A percentile compares a stretch with the other conserved stretches of the same genome.
phyloP scores from a whole-genome alignment of 2,888 invertebrate species.

The Oegoconia quadripuncta region DNA sequence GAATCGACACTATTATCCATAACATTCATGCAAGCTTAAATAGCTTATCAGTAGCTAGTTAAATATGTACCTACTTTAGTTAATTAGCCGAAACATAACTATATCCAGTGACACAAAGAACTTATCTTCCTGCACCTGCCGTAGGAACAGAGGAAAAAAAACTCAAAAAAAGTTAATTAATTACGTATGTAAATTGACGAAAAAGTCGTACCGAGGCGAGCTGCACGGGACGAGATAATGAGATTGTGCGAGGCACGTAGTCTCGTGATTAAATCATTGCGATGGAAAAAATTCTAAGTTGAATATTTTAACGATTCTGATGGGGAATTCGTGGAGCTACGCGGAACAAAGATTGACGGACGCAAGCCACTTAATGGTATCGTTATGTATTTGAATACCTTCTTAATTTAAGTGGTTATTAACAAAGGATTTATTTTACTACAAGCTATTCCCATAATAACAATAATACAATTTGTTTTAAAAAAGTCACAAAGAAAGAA shows the following conservation, averaged over 20 bases:
- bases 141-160: conserved; percentile 31
- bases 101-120: conserved; percentile 6
- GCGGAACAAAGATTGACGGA: background rate
- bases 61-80: background rate
- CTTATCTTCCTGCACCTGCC: conserved; percentile 47
- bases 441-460: too few relatives aligned
- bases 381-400: background rate
- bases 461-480: too few relatives aligned
- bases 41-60: too few relatives aligned
- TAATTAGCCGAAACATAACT: background rate
- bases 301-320: conserved; percentile 35
- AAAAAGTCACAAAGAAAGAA: too few relatives aligned
- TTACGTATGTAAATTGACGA: conserved; percentile 75
- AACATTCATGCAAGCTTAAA: too few relatives aligned
- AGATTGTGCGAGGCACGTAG: conserved; percentile 63
- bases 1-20: too few relatives aligned
- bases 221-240: conserved; percentile 59
- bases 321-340: conserved; percentile 18
- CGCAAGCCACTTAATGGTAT: background rate
- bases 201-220: conserved; percentile 55
- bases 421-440: background rate
- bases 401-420: background rate
- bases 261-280: conserved; percentile 62
- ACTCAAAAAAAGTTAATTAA: conserved; percentile 68
- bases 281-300: conserved; percentile 42